Percentiles rank a stretch among this genome's conserved stretches.
Evolutionary conservation across 2,888 invertebrate genomes (phyloP).

Genomic region (Chrysolina americana): DNA sequence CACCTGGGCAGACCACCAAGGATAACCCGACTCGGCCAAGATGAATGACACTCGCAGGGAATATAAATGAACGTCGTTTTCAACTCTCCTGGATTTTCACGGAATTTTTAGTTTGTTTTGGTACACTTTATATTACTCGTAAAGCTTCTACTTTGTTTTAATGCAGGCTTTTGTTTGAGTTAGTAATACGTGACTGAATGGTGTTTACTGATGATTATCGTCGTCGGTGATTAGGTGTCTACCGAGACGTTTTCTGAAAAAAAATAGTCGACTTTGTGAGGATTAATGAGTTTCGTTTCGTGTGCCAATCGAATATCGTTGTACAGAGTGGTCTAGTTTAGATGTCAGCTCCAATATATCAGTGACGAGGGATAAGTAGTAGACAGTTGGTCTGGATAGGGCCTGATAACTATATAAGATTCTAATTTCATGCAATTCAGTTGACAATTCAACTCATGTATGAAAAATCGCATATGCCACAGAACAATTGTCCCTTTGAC

Average conservation of each 20-base stretch:
- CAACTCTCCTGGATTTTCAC: conserved; percentile 8
- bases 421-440: too few species aligned
- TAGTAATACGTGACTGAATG: conserved; percentile 27
- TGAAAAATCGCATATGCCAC: too few species aligned
- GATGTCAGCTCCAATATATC: too few species aligned
- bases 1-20: conserved; percentile 37
- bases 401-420: too few species aligned
- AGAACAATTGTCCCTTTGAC: too few species aligned
- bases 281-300: background rate
- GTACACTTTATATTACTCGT: conserved; percentile 29
- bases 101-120: conserved; percentile 27
- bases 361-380: too few species aligned
- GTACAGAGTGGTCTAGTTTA: background rate
- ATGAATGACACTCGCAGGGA: conserved; percentile 38
- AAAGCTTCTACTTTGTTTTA: conserved; percentile 30
- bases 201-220: conserved; percentile 32
- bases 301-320: conserved; percentile 1
- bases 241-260: conserved; percentile 9
- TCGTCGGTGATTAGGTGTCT: conserved; percentile 11
- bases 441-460: too few species aligned
- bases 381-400: too few species aligned
- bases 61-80: conserved; percentile 37
- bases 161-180: conserved; percentile 28
- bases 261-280: background rate
- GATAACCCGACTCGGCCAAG: conserved; percentile 29